Evolutionary conservation across 2,888 invertebrate genomes (phyloP).

Genomic region (Himalopsyche anomala): DNA sequence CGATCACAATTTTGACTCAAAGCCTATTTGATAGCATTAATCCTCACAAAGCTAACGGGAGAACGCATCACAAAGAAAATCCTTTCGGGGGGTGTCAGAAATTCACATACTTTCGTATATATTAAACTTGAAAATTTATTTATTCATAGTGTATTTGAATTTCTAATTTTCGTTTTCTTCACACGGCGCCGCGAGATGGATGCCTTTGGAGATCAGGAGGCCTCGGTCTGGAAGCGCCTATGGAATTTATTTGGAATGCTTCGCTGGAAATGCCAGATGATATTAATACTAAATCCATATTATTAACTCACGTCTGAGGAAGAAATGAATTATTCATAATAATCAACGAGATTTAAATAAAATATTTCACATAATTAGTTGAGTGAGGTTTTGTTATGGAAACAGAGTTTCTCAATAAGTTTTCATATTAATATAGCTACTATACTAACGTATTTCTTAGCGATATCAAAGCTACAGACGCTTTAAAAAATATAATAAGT

Average conservation of each 20-base stretch:
- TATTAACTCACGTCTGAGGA: not conserved
- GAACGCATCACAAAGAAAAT: constrained; percentile 31
- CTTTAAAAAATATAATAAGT: too few species aligned
- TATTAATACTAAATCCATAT: constrained; percentile 20
- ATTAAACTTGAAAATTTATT: constrained; percentile 42
- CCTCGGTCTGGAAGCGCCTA: not conserved
- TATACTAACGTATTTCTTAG: too few species aligned
- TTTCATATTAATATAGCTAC: too few species aligned
- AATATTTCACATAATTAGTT: not conserved
- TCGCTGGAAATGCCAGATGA: constrained; percentile 12
- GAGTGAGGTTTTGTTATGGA: too few species aligned
- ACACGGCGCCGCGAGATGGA: constrained; percentile 15
- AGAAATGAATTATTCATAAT: not conserved
- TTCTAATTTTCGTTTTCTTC: constrained; percentile 37
- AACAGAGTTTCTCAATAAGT: too few species aligned
- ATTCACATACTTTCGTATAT: constrained; percentile 29
- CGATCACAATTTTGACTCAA: constrained; percentile 35
- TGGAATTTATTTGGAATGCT: constrained; percentile 23
- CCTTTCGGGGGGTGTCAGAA: not conserved
- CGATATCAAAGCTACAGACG: too few species aligned
- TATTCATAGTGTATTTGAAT: constrained; percentile 40
- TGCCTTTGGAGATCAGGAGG: constrained; percentile 17
- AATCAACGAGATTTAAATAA: constrained; percentile 17
- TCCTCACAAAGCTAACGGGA: constrained; percentile 22
- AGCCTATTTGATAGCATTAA: constrained; percentile 37